Evolutionary conservation across 2,888 invertebrate species (phyloP), one percentile per base, ranked within the genome.

Genomic region (Pachycephus smyrnensis): DNA sequence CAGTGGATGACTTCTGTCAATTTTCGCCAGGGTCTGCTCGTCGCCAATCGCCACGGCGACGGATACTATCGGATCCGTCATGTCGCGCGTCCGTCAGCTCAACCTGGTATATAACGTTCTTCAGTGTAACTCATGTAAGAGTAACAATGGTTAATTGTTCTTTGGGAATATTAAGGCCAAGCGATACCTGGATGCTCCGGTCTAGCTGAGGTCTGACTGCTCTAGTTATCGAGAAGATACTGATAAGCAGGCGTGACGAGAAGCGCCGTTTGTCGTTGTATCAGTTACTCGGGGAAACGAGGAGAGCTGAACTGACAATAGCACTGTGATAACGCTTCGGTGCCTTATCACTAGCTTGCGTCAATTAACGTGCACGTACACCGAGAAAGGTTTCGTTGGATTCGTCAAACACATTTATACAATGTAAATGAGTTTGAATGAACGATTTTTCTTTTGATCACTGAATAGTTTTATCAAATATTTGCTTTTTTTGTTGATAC

Each of bases 41-140:
- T 36, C 75, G 15, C 73, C 78, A 73, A 78, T 73, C 30, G 78
- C 76, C 73, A 78, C 78, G n/a, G 78, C 78, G n/a, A 78, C 78
- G 40, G 78, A 78, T 12, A 78, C 78, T 32, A 78, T 78, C 37
- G 77, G 40, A 33, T 77, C 77, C 69, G 77, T 74, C 77, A 77
- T 77, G 69, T 23, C 23, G 55, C 55, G 23, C 55, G 23, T 55
- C 23, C 23, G 55, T 55, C 55, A 55, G 55, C 9, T 23, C 9
- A 23, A 2, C 23, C 23, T 55, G 9, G 55, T 55, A 9, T 55
- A 9, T 23, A 55, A 55, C 23, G 55, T 55, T 55, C 9, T 55
- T 55, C 55, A 23, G 9, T 55, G 55, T 55, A 55, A 55, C 55
- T 9, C 55, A 55, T 55, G 9, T 2, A 55, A 55, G 55, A 55